Conservation (phyloP, 53 echinoderm and acorn worm genomes). For the Pentamera pediparva region DNA sequence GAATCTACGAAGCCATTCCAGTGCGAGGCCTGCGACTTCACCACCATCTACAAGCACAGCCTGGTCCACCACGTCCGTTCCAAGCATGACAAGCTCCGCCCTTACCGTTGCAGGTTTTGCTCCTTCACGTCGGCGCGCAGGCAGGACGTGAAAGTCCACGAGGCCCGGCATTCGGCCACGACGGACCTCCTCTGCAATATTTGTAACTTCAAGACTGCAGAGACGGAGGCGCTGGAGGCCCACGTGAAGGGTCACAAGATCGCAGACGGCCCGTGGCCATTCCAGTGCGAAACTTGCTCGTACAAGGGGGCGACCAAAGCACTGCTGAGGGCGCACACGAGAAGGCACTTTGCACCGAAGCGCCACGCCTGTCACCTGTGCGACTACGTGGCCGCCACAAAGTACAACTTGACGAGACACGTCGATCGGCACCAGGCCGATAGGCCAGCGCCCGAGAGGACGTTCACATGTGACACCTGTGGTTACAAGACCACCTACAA, state of each 20-base stretch:
- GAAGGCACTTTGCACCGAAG: constrained; percentile 40
- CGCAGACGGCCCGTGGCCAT: too few relatives aligned
- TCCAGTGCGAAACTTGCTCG: constrained; percentile 64
- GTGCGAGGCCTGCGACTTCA: constrained; percentile 76
- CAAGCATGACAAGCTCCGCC: constrained; percentile 81
- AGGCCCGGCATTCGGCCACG: constrained; percentile 53
- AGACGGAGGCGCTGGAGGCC: constrained; percentile 55
- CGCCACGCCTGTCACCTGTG: constrained; percentile 56
- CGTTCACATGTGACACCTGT: constrained; percentile 53
- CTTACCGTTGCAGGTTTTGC: constrained; percentile 67
- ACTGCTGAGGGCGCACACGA: constrained; percentile 40
- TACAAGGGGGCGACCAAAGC: constrained; percentile 44
- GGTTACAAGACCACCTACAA: constrained; percentile 84
- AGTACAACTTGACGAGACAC: constrained; percentile 74
- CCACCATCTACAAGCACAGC: constrained; percentile 88
- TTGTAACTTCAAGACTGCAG: constrained; percentile 63
- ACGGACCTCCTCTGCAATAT: constrained; percentile 63
- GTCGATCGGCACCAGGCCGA: constrained; percentile 53
- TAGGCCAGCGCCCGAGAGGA: constrained; percentile 67
- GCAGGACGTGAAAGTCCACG: constrained; percentile 77
- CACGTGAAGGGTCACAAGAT: constrained; percentile 79
- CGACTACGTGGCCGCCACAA: constrained; percentile 52
- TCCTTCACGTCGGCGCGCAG: constrained; percentile 65
- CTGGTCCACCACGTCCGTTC: constrained; percentile 79
- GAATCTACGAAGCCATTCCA: constrained; percentile 60